phyloP scores from a whole-genome alignment of 2,113 vertebrate species.

The Crotalus helleri region DNA sequence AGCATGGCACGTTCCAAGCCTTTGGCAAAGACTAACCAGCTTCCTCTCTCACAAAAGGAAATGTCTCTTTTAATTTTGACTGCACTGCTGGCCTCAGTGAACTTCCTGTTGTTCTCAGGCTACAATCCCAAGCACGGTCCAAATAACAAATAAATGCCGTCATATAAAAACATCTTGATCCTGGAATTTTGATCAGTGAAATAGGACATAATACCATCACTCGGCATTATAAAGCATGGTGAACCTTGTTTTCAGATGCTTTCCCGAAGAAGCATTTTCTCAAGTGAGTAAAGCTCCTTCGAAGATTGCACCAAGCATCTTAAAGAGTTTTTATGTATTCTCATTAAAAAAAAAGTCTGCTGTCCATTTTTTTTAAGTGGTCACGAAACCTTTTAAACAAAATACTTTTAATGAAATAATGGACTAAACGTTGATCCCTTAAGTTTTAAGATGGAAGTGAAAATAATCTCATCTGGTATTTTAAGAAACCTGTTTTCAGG shows the following conservation, averaged over 20 bases:
- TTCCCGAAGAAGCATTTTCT: neutral
- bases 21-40: neutral
- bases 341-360: neutral
- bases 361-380: neutral
- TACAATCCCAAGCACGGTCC: neutral
- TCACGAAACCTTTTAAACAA: neutral
- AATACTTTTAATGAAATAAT: neutral
- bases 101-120: neutral
- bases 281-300: neutral
- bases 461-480: neutral
- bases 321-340: neutral
- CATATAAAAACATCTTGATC: neutral
- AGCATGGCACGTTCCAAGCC: neutral
- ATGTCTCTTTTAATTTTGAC: neutral
- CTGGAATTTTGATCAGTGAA: neutral
- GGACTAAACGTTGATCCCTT: neutral
- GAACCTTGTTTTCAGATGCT: neutral
- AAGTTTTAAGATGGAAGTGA: neutral
- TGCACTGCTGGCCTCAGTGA: neutral
- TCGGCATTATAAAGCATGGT: neutral
- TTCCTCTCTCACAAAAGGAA: neutral
- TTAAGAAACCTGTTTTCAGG: neutral
- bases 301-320: neutral
- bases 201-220: neutral
- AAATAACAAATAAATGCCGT: neutral